A percentile compares a stretch with the other conserved stretches of the same genome.
Conservation (phyloP, 2,888 invertebrate species). For the Brachypalpus laphriformis region DNA sequence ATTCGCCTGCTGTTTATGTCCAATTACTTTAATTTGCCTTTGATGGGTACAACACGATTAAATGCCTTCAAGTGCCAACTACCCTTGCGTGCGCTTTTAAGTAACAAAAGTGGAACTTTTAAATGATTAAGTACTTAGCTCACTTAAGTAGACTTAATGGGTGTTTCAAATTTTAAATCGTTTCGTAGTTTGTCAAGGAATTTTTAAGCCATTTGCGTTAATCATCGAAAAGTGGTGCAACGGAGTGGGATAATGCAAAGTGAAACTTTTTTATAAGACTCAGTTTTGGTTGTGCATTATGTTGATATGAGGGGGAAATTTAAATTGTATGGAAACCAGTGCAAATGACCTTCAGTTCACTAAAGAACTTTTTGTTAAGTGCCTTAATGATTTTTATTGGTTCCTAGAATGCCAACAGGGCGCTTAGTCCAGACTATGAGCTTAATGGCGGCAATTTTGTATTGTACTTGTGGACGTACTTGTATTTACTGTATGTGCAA, state of each 20-base stretch:
- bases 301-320: neutral
- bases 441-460: too few species aligned
- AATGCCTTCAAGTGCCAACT: slow-evolving; percentile 62
- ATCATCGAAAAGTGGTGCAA: neutral
- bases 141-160: slow-evolving; percentile 55
- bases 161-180: slow-evolving; percentile 54
- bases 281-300: neutral
- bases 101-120: slow-evolving; percentile 40
- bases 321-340: too few species aligned
- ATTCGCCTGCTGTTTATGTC: slow-evolving; percentile 1
- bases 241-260: neutral
- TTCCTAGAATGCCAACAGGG: too few species aligned
- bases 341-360: too few species aligned
- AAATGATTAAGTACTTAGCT: slow-evolving; percentile 62
- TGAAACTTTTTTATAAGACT: neutral
- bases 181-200: slow-evolving; percentile 32
- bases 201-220: neutral
- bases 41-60: slow-evolving; percentile 61
- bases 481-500: too few species aligned
- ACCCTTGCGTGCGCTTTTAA: slow-evolving; percentile 67
- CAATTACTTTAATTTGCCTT: slow-evolving; percentile 32
- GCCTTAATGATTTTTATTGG: too few species aligned
- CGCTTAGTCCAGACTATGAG: too few species aligned
- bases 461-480: too few species aligned
- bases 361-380: too few species aligned